Base-by-base conservation (phyloP, 1,140 invertebrate genomes). In the Steinernema khuongi region DNA sequence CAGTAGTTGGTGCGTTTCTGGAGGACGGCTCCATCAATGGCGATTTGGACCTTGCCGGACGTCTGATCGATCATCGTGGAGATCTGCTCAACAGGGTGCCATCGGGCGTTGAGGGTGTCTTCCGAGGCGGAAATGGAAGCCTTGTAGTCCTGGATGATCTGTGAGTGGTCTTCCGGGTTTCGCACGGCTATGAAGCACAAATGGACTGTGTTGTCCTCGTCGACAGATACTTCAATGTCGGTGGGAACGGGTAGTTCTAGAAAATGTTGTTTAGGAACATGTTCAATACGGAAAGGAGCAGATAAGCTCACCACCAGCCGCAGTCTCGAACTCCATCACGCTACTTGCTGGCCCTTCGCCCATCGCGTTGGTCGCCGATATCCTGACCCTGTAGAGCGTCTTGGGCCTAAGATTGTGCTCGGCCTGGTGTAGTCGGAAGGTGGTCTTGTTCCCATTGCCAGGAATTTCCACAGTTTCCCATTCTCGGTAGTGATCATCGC, bases 21-120 rank as follows among this genome's bases (percentile, higher is more conserved):
- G 7, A 60, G 50, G 4, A 2, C 19, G 11, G 7, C 19, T 7
- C 50, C 50, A 22, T 60, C 50, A 22, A 60, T 60, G 50, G 50
- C 11, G 22, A 60, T 60, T 22, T 60, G 11, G 4, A 60, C 50
- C 50, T 60, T 60, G 4, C 14, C 14, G 50, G 50, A n/a, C 4
- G 26, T 14, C 50, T 60, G 50, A 22, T 60, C 50, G 22, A 60
- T 60, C 22, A 60, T 14, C 14, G 50, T 60, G 50, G 50, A 60
- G 14, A 60, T 60, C 19, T 60, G 50, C 26, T 60, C 50, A 4
- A 60, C 4, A 14, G 50, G 50, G 50, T 60, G 50, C 50, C 50
- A 60, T n/a, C 50, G 50, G 26, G 50, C 50, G 50, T 60, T 60
- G 11, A 60, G 50, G 19, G 50, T 60, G 50, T 60, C 50, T 60